Evolutionary conservation across 1,140 invertebrate genomes (phyloP).

Genomic region (Reticulitermes speratus): DNA sequence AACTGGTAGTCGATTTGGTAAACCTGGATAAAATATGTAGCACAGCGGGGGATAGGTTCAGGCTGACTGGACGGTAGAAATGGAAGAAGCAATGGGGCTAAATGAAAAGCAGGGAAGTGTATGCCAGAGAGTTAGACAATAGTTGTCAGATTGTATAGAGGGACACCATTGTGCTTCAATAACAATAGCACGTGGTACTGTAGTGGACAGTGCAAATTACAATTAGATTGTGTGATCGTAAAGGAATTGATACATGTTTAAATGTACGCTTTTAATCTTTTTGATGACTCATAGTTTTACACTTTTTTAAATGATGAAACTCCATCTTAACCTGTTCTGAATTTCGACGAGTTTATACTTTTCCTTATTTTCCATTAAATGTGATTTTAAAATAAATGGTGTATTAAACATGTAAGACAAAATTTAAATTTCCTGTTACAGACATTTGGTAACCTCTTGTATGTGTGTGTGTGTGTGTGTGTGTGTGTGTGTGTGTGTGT

Average conservation of each 20-base stretch:
- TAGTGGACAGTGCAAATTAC: background rate
- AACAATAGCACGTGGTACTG: background rate
- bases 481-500: too few relatives aligned
- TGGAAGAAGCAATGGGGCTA: background rate
- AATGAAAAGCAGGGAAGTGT: background rate
- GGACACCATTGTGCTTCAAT: background rate
- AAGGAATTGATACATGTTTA: background rate
- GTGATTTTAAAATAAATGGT: too few relatives aligned
- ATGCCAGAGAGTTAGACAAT: background rate
- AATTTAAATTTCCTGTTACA: too few relatives aligned
- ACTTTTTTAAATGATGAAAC: too few relatives aligned
- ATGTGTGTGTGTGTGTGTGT: too few relatives aligned
- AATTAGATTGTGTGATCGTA: background rate
- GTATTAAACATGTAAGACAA: too few relatives aligned
- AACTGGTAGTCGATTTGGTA: background rate
- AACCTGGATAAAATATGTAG: background rate
- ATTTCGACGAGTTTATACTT: too few relatives aligned
- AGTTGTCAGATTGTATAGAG: background rate
- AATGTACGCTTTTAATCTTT: background rate
- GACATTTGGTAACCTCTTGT: too few relatives aligned
- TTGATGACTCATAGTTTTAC: too few relatives aligned
- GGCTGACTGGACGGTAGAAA: background rate
- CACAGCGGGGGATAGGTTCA: background rate
- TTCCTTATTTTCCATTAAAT: too few relatives aligned
- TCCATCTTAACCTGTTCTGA: too few relatives aligned